Percentiles rank a stretch among this genome's conserved stretches.
Evolutionary conservation across 2,888 invertebrate genomes (phyloP).

Genomic region (Nephrotoma appendiculata): DNA sequence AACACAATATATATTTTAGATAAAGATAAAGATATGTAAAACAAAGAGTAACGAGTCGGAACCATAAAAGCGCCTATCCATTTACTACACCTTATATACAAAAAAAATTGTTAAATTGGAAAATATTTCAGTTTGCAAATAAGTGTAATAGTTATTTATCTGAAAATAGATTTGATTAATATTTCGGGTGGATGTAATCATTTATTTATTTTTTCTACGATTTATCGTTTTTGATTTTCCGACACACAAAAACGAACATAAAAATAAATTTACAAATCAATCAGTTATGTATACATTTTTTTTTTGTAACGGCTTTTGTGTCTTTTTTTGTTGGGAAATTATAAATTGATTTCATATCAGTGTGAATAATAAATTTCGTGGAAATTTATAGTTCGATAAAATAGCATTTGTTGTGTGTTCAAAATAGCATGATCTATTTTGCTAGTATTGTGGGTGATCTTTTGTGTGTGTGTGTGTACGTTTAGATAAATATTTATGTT

Average conservation of each 20-base stretch:
- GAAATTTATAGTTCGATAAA: neutral
- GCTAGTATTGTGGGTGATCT: neutral
- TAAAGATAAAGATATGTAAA: too few species aligned
- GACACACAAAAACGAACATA: neutral
- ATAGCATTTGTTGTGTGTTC: neutral
- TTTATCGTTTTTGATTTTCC: neutral
- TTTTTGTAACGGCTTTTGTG: neutral
- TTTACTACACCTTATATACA: too few species aligned
- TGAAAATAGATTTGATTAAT: neutral
- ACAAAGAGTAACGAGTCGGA: too few species aligned
- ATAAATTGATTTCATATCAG: neutral
- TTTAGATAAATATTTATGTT: neutral
- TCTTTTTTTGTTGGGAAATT: neutral
- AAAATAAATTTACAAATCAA: neutral
- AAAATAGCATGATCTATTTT: neutral
- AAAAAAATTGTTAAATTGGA: neutral
- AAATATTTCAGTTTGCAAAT: neutral
- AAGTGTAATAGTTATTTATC: neutral
- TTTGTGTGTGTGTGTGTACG: neutral
- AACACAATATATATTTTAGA: too few species aligned
- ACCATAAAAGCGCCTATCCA: too few species aligned
- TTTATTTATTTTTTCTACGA: neutral
- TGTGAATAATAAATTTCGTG: neutral
- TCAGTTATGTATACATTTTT: neutral
- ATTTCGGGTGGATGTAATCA: neutral